A percentile compares a stretch with the other conserved stretches of the same genome.
phyloP scores from a whole-genome alignment of 2,113 vertebrate species.

The Corythornis madagascariensis region DNA sequence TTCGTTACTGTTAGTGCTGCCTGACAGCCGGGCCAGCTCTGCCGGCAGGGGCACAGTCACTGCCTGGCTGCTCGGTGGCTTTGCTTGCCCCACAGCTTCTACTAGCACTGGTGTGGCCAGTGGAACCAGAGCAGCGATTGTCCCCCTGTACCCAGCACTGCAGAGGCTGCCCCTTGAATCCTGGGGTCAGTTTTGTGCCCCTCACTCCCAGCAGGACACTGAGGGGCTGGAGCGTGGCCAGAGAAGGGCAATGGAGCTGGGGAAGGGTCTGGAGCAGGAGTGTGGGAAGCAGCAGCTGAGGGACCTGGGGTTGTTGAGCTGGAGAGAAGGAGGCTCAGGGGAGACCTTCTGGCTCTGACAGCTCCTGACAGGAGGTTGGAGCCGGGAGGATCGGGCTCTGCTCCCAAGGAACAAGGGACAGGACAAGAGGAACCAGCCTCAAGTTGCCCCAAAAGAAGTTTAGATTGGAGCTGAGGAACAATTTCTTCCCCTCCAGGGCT shows the following conservation, averaged over 20 bases:
- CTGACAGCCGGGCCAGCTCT: conserved; percentile 33
- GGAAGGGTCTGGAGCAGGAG: not conserved
- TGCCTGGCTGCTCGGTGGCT: not conserved
- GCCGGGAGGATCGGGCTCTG: too few relatives aligned
- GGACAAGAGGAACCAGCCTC: too few relatives aligned
- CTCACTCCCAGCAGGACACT: not conserved
- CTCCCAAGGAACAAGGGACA: too few relatives aligned
- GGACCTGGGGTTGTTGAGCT: not conserved
- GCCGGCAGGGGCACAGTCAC: not conserved
- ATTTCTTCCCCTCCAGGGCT: too few relatives aligned
- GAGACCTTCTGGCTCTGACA: not conserved
- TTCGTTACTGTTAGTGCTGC: conserved; percentile 53
- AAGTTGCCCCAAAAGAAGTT: too few relatives aligned
- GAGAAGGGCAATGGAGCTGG: too few relatives aligned
- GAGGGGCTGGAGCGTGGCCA: not conserved
- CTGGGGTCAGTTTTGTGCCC: too few relatives aligned
- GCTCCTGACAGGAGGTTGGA: too few relatives aligned
- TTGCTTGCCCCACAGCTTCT: not conserved
- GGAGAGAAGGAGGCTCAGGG: not conserved
- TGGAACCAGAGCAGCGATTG: not conserved
- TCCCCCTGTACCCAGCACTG: not conserved
- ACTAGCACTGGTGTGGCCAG: not conserved
- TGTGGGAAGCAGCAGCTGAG: too few relatives aligned
- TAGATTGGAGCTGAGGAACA: too few relatives aligned
- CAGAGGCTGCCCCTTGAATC: not conserved